These are phyloP conservation scores for Euura saliciscinereae DNA, from an alignment of 1,140 invertebrate species.

Conservation along the genomic window DNA sequence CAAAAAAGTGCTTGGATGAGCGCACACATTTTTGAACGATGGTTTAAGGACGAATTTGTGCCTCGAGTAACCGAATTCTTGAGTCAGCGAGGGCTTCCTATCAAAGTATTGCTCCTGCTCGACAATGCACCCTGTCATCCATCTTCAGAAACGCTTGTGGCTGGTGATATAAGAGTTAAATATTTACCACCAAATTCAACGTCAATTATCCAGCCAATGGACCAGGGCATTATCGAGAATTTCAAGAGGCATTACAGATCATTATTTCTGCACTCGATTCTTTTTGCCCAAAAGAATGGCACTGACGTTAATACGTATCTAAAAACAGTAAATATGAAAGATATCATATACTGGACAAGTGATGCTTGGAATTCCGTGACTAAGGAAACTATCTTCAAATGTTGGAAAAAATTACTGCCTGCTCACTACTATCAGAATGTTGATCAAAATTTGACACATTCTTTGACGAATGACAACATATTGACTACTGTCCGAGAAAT, in stretches of 20 bases:
- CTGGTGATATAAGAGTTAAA: background rate
- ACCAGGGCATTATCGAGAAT: slow-evolving; percentile 47
- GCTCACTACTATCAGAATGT: background rate
- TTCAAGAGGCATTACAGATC: slow-evolving; percentile 22
- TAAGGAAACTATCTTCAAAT: background rate
- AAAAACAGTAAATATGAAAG: background rate
- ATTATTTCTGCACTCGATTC: background rate
- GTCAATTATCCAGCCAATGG: slow-evolving; percentile 47
- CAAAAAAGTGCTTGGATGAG: slow-evolving; percentile 48
- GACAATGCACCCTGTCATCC: background rate
- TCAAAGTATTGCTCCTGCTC: background rate
- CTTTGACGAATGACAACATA: background rate
- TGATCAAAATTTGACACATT: background rate
- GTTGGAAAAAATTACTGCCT: background rate
- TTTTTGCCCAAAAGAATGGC: background rate
- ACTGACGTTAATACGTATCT: background rate
- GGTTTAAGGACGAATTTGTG: slow-evolving; percentile 42
- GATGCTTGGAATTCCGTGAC: background rate
- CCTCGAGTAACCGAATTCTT: slow-evolving; percentile 26
- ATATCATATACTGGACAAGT: background rate
- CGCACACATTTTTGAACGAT: slow-evolving; percentile 37
- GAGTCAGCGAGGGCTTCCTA: background rate
- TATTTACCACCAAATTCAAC: slow-evolving; percentile 48
- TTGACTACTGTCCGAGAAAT: background rate
- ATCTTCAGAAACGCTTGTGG: background rate